Base-by-base conservation (phyloP, 1,140 invertebrate species). In the Hypothenemus hampei region DNA sequence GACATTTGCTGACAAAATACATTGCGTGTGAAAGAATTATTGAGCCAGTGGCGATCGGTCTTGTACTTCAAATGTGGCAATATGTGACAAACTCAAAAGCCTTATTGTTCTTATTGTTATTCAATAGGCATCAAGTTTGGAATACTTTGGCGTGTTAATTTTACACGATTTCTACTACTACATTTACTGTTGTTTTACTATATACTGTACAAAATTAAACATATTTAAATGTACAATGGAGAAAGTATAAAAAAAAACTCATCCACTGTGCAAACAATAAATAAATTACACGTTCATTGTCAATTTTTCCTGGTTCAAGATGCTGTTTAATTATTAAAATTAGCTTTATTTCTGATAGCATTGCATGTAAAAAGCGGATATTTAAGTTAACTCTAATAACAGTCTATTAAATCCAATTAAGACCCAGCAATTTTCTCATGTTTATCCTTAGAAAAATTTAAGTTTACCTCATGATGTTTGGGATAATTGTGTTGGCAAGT, bases 381-480 rank as follows among this genome's bases (percentile, higher is more conserved):
- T 39, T 18, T 16, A 39, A 39, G 13, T 11, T 15, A n/a, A 39
- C n/a, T 8, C 19, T 16, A 15, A 3, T 31, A 11, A 10, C 13
- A 39, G 19, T 15, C n/a, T 10, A 13, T n/a, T n/a, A 39, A 19
- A 3, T 10, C n/a, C 4, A 16, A 16, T 18, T 4, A 10, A 39
- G 19, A 39, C 10, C 3, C 19, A 4, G 13, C 3, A 4, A 39
- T n/a, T 31, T 31, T 31, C 26, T n/a, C n/a, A 31, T 3, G 10
- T 31, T 11, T 1, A 2, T 31, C 8, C 10, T 31, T 11, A 31
- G 13, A 31, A 39, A 19, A 10, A 39, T 39, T 39, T 5, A 16
- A 10, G 4, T 13, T 59, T 39, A 61, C 59, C 59, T 61, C 44
- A 23, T 61, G 37, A 55, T 61, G 48, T 54, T 61, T 61, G n/a